Evolutionary conservation across 2,888 invertebrate species (phyloP).

Genomic region (Caenorhabditis zanzibari): DNA sequence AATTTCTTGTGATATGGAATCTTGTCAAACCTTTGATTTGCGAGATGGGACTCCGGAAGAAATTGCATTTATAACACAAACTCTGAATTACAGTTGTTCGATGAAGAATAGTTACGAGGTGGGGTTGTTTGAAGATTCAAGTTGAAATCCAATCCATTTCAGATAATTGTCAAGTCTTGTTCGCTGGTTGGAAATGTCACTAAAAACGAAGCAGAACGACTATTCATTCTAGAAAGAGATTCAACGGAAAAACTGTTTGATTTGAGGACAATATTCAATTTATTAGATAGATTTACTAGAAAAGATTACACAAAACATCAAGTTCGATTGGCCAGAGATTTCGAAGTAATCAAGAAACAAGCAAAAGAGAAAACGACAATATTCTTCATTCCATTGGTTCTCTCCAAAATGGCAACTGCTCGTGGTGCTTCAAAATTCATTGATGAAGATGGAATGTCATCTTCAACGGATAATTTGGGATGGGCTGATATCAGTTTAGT

Average conservation of each 20-base stretch:
- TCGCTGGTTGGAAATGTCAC: slow-evolving; percentile 44
- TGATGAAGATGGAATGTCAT: slow-evolving; percentile 51
- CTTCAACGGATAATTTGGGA: slow-evolving; percentile 39
- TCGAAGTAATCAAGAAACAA: slow-evolving; percentile 73
- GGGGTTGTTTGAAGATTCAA: background rate
- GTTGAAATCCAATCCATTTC: background rate
- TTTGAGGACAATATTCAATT: slow-evolving; percentile 50
- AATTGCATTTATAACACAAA: slow-evolving; percentile 56
- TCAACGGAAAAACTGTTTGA: slow-evolving; percentile 39
- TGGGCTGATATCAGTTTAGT: slow-evolving; percentile 74
- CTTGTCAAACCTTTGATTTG: slow-evolving; percentile 57
- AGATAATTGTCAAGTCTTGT: slow-evolving; percentile 62
- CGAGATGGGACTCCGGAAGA: slow-evolving; percentile 60
- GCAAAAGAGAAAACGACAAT: slow-evolving; percentile 67
- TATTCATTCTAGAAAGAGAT: slow-evolving; percentile 64
- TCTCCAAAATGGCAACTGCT: slow-evolving; percentile 43
- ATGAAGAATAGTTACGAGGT: slow-evolving; percentile 73
- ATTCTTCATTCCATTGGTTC: slow-evolving; percentile 65
- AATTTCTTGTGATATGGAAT: slow-evolving; percentile 59
- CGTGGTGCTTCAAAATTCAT: slow-evolving; percentile 39
- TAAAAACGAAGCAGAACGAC: slow-evolving; percentile 63
- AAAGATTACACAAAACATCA: slow-evolving; percentile 54
- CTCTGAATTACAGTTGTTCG: slow-evolving; percentile 70
- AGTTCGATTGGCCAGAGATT: slow-evolving; percentile 70
- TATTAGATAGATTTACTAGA: slow-evolving; percentile 43